A percentile compares a stretch with the other conserved stretches of the same genome.
phyloP scores from a whole-genome alignment of 2,113 vertebrate species.

The Lutjanus erythropterus region DNA sequence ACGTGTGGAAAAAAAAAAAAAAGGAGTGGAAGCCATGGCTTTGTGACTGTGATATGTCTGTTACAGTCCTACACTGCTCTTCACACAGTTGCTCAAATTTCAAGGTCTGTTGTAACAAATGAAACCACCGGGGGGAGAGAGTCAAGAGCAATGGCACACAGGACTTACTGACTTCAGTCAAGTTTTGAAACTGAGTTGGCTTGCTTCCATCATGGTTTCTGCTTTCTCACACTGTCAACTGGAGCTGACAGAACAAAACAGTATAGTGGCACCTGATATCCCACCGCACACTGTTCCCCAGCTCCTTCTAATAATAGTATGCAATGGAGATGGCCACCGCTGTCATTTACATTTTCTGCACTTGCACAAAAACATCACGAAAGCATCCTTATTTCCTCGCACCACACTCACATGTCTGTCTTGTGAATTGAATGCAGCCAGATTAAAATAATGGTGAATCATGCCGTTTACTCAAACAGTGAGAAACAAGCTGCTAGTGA shows the following conservation, averaged over 20 bases:
- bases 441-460: no score
- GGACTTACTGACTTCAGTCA: conserved; percentile 51
- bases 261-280: conserved; percentile 33
- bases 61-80: conserved; percentile 56
- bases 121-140: conserved; percentile 41
- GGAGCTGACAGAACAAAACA: conserved; percentile 52
- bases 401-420: no score
- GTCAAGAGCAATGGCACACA: conserved; percentile 51
- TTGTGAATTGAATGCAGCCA: no score
- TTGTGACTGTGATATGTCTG: conserved; percentile 63
- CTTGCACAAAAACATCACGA: not conserved
- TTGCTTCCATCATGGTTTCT: conserved; percentile 5
- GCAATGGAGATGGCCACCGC: conserved; percentile 15
- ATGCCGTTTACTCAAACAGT: no score
- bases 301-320: conserved; percentile 24
- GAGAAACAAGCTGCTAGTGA: no score
- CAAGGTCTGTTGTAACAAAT: conserved; percentile 67
- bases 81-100: conserved; percentile 55
- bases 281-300: conserved; percentile 13
- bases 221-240: conserved; percentile 35
- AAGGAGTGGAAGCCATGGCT: conserved; percentile 41
- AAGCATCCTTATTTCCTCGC: no score
- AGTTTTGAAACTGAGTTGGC: conserved; percentile 45
- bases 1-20: conserved; percentile 68
- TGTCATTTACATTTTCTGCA: conserved; percentile 7